Evolutionary conservation across 2,113 vertebrate species (phyloP).

Genomic region (Passer montanus): DNA sequence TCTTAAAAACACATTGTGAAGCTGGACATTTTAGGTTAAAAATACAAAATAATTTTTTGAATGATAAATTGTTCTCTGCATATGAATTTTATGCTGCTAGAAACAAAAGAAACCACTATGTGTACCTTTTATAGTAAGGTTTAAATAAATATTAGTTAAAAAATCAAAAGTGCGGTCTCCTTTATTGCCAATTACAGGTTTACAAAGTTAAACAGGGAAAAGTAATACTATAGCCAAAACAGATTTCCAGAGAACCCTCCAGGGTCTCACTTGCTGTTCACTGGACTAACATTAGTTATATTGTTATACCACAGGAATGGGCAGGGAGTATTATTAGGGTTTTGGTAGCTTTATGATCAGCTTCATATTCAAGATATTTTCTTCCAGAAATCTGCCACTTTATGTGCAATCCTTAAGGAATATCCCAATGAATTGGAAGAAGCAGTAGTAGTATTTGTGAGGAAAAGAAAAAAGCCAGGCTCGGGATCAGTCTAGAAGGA

Average conservation of each 20-base stretch:
- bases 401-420: constrained; percentile 34
- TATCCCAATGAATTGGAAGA: constrained; percentile 28
- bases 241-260: constrained; percentile 45
- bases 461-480: constrained; percentile 27
- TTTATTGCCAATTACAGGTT: constrained; percentile 72
- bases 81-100: constrained; percentile 55
- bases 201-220: constrained; percentile 63
- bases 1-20: constrained; percentile 22
- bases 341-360: constrained; percentile 60
- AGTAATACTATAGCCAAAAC: constrained; percentile 51
- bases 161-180: constrained; percentile 60
- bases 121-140: constrained; percentile 60
- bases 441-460: neutral
- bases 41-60: constrained; percentile 49
- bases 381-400: constrained; percentile 29
- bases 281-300: constrained; percentile 43
- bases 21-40: constrained; percentile 36
- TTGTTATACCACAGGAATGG: constrained; percentile 58
- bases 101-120: constrained; percentile 65
- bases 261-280: constrained; percentile 44
- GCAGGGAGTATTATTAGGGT: constrained; percentile 11
- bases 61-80: constrained; percentile 41
- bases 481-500: constrained; percentile 27
- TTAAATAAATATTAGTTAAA: constrained; percentile 73
- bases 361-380: constrained; percentile 22